Base-by-base conservation (phyloP, 2,113 vertebrate genomes). In the Oncorhynchus gorbuscha region DNA sequence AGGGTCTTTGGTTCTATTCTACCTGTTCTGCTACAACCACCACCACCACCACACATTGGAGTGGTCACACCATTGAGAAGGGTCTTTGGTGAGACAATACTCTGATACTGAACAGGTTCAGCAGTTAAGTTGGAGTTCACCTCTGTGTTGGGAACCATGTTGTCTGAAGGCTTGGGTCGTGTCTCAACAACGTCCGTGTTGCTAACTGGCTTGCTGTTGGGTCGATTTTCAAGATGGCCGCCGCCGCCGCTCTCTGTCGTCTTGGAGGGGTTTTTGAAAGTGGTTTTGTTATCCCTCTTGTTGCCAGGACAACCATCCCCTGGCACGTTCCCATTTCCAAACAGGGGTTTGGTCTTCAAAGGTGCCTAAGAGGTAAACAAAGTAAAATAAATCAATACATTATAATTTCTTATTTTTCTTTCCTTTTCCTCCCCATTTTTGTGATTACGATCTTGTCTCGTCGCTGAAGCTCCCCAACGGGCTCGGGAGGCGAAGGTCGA, bases 51-150 rank as follows among this genome's bases (percentile, higher is more conserved):
- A 77, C 76, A 72, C 0, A 30, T 65, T 0, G 77, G 62, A 1
- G 81, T 58, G 11, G 62, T 58, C 13, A 84, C 59, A 18, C 79
- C 81, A 22, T 77, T 81, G 28, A 94, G 90, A 30, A 93, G 71
- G 1, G 86, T 89, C 45, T 61, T 87, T 6, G 87, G 77, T 28
- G 88, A 79, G 13, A 86, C 83, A 64, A 86, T 80, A 71, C 81
- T 92, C 66, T 74, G 86, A 82, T 72, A 87, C 35, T 76, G 65
- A 55, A 76, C 51, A 9, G 35, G 55, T 45, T 78, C 0, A 16
- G 66, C 1, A 4, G 51, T 55, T 55, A 48, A 13, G 48, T 49
- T 45, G 0, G 72, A 51, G 24, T 26, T 79, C 28, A 68, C 61
- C n/a, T 68, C 30, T 3, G 3, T 11, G 45, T 71, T 49, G 0